phyloP scores from a whole-genome alignment of 2,888 invertebrate species.

The Catonia carolina region DNA sequence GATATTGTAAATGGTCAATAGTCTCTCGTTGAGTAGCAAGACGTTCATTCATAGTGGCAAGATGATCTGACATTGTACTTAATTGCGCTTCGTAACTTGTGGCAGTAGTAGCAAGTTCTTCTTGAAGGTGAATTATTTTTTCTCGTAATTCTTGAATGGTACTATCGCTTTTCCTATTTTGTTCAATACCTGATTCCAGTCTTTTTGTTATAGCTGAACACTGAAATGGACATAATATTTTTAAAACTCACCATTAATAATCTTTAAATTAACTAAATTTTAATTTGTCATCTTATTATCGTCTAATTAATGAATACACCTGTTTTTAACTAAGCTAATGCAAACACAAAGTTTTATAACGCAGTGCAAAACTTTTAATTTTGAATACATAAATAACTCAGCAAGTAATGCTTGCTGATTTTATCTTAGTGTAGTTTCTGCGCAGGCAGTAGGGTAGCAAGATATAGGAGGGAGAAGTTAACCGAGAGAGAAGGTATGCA shows the following conservation, averaged over 20 bases:
- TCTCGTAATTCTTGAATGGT: conserved; percentile 42
- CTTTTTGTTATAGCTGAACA: conserved; percentile 51
- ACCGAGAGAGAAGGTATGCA: too few species aligned
- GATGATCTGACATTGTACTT: conserved; percentile 68
- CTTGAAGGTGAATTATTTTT: conserved; percentile 44
- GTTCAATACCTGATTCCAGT: conserved; percentile 50
- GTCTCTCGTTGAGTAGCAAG: conserved; percentile 74
- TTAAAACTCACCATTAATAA: not conserved
- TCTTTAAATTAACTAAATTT: not conserved
- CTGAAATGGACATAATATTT: conserved; percentile 40
- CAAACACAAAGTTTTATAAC: too few species aligned
- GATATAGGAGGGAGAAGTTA: too few species aligned
- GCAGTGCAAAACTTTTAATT: too few species aligned
- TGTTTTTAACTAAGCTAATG: too few species aligned
- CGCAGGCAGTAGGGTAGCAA: too few species aligned
- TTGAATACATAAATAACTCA: too few species aligned
- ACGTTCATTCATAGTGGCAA: conserved; percentile 76
- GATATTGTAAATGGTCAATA: conserved; percentile 61
- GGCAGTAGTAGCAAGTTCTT: conserved; percentile 53
- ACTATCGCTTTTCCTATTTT: conserved; percentile 42
- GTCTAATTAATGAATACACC: too few species aligned
- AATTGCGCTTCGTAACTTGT: conserved; percentile 61
- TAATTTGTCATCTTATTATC: too few species aligned
- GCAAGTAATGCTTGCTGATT: too few species aligned
- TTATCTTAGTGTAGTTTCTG: too few species aligned